Conservation (phyloP, 2,888 invertebrate species). For the Sarcophaga variegata region DNA sequence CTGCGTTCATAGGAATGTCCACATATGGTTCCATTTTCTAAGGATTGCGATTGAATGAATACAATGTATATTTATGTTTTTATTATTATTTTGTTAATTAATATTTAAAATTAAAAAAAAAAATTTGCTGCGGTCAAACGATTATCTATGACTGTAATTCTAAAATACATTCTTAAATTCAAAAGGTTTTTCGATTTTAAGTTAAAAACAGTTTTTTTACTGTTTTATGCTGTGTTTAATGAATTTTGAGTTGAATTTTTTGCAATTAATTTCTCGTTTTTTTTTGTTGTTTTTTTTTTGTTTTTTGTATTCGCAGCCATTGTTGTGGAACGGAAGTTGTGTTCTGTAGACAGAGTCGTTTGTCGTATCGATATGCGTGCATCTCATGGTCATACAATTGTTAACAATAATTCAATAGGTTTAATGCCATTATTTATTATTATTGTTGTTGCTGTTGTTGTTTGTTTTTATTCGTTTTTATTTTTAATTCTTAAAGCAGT, state of each 20-base stretch:
- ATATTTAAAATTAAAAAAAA: too few relatives aligned
- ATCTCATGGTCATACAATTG: slow-evolving; percentile 67
- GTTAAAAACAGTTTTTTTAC: background rate
- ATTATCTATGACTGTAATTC: background rate
- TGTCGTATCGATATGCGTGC: slow-evolving; percentile 63
- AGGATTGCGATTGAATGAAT: too few relatives aligned
- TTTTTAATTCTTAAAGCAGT: too few relatives aligned
- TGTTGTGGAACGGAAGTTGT: slow-evolving; percentile 56
- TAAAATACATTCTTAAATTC: background rate
- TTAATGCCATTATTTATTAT: slow-evolving; percentile 13
- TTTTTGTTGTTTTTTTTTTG: slow-evolving; percentile 1
- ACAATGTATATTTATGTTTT: too few relatives aligned
- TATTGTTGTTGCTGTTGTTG: background rate
- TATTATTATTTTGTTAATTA: too few relatives aligned
- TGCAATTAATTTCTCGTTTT: slow-evolving; percentile 46
- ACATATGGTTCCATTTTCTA: too few relatives aligned
- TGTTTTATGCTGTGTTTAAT: background rate
- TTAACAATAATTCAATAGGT: slow-evolving; percentile 52
- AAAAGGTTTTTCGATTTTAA: background rate
- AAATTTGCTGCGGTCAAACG: too few relatives aligned
- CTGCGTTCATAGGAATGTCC: too few relatives aligned
- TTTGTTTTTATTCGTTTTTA: background rate
- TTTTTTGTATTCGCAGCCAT: background rate
- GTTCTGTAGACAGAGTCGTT: slow-evolving; percentile 30
- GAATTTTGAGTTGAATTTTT: slow-evolving; percentile 19